Evolutionary conservation across 1,140 invertebrate species (phyloP).

Genomic region (Araneus ventricosus): DNA sequence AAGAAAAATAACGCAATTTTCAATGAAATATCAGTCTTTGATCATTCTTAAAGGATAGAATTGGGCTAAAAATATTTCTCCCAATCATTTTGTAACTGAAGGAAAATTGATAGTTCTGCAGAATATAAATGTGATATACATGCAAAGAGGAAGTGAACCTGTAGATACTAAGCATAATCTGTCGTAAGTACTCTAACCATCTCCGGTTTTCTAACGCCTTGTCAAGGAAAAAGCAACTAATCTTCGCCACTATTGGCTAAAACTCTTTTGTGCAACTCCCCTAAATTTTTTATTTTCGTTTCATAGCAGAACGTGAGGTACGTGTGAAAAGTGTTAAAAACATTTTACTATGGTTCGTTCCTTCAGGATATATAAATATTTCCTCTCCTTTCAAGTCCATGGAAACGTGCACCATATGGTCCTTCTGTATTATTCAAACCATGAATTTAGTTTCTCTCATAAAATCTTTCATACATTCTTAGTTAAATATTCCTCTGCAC

Average conservation of each 20-base stretch:
- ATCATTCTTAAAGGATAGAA: too few relatives aligned
- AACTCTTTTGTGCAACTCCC: neutral
- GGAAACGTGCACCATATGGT: neutral
- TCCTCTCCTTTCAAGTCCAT: neutral
- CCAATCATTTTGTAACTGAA: too few relatives aligned
- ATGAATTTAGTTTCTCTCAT: neutral
- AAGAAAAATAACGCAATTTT: too few relatives aligned
- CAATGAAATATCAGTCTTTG: too few relatives aligned
- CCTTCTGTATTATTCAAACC: neutral
- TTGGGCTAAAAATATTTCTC: too few relatives aligned
- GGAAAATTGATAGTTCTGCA: too few relatives aligned
- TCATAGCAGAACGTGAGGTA: conserved; percentile 27
- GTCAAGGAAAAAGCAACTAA: neutral
- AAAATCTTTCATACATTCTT: neutral
- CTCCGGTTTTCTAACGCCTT: neutral
- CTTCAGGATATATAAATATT: neutral
- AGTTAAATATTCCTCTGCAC: neutral
- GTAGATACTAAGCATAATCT: too few relatives aligned
- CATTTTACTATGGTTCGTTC: conserved; percentile 35
- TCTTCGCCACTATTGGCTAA: conserved; percentile 19
- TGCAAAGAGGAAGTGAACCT: too few relatives aligned
- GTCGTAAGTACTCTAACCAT: neutral
- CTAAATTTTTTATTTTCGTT: conserved; percentile 11
- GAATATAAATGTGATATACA: too few relatives aligned
- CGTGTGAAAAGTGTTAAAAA: conserved; percentile 65